Percentiles rank a stretch among this genome's conserved stretches.
These are phyloP conservation scores for Aurelia sp. DNA, from an alignment of 30 jellyfish, hydroid and myxozoan species.

Conservation along the genomic window DNA sequence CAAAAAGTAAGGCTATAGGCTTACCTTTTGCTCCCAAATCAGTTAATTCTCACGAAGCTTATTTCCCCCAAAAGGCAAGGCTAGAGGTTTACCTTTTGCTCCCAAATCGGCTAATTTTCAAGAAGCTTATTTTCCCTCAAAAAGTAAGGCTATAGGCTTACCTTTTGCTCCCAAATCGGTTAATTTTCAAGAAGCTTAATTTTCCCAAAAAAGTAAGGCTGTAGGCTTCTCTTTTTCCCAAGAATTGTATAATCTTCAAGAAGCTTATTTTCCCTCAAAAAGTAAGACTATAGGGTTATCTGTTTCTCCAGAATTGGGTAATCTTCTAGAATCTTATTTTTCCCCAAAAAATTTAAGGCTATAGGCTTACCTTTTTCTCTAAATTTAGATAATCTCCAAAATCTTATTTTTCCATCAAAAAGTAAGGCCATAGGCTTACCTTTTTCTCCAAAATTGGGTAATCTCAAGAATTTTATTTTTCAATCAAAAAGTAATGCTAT, in stretches of 20 bases:
- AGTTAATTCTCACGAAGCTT: neutral
- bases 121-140: neutral
- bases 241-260: neutral
- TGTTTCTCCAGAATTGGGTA: neutral
- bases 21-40: neutral
- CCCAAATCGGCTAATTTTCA: neutral
- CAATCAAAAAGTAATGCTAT: neutral
- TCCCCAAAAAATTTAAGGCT: neutral
- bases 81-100: neutral
- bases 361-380: neutral
- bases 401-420: neutral
- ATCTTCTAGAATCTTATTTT: neutral
- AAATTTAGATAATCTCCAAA: too few species aligned
- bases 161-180: neutral
- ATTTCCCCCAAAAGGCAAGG: neutral
- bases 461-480: too few species aligned
- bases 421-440: too few species aligned
- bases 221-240: neutral
- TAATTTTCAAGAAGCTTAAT: neutral
- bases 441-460: too few species aligned
- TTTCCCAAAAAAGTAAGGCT: neutral
- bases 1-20: neutral
- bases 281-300: slow-evolving; percentile 23
- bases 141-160: neutral
- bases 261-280: neutral